phyloP scores from a whole-genome alignment of 2,113 vertebrate genomes.

The Oophaga pumilio region DNA sequence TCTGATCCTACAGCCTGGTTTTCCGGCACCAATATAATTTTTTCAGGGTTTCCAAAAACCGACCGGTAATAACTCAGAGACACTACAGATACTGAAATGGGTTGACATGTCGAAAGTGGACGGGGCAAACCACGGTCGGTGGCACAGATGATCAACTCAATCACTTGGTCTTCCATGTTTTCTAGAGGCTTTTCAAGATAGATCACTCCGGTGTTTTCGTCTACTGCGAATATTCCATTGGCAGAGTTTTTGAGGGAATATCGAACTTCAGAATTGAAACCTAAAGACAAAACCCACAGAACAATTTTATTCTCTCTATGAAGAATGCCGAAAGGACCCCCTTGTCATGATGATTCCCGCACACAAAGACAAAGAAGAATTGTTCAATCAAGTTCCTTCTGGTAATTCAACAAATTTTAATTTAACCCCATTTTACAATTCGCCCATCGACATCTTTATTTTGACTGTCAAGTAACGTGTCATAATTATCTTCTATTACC shows the following conservation, averaged over 20 bases:
- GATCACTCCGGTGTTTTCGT: slow-evolving; percentile 87
- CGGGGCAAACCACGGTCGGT: slow-evolving; percentile 82
- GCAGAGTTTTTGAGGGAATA: slow-evolving; percentile 85
- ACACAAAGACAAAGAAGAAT: background rate
- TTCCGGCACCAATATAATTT: slow-evolving; percentile 80
- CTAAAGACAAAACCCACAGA: slow-evolving; percentile 66
- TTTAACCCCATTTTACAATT: background rate
- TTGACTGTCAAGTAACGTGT: background rate
- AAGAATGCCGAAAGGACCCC: background rate
- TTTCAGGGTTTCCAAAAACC: slow-evolving; percentile 83
- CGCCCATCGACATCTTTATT: background rate
- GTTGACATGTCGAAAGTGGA: slow-evolving; percentile 80
- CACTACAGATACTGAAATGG: slow-evolving; percentile 83
- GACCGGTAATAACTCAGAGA: slow-evolving; percentile 89
- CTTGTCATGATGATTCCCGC: background rate
- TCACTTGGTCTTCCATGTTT: slow-evolving; percentile 68
- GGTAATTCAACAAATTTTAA: background rate
- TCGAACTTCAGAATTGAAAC: slow-evolving; percentile 86
- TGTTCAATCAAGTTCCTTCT: background rate
- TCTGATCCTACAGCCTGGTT: slow-evolving; percentile 75
- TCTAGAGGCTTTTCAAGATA: slow-evolving; percentile 85
- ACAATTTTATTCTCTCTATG: background rate
- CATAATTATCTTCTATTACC: slow-evolving; percentile 68
- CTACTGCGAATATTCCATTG: slow-evolving; percentile 86
- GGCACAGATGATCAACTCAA: slow-evolving; percentile 88